A percentile compares a stretch with the other conserved stretches of the same genome.
These are phyloP conservation scores for Drosophila fungiperda DNA, from an alignment of 2,888 invertebrate genomes.

Conservation along the genomic window DNA sequence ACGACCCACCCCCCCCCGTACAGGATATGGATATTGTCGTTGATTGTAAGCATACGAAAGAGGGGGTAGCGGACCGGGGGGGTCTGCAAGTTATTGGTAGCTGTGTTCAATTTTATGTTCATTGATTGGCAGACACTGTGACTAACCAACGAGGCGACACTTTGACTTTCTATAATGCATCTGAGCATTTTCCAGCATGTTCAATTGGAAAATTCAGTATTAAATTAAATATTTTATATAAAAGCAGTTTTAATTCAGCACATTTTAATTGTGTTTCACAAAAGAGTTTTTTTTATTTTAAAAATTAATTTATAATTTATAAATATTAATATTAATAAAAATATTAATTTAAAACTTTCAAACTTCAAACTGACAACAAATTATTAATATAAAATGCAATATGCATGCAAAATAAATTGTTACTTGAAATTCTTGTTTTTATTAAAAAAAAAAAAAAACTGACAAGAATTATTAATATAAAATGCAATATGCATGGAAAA, in stretches of 20 bases:
- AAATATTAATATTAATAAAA: no score
- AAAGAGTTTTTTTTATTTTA: no score
- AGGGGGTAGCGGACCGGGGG: neutral
- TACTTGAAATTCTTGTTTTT: no score
- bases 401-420: no score
- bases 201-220: neutral
- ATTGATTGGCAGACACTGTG: slow-evolving; percentile 66
- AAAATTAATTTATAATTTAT: no score
- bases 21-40: slow-evolving; percentile 50
- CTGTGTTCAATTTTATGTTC: slow-evolving; percentile 70
- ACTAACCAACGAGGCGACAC: slow-evolving; percentile 40
- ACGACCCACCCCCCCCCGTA: neutral
- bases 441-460: no score
- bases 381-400: no score
- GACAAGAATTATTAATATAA: no score
- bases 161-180: slow-evolving; percentile 40
- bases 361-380: no score
- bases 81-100: slow-evolving; percentile 9
- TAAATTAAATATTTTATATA: no score
- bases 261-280: neutral
- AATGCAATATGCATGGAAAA: no score
- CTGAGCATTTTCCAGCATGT: neutral
- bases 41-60: slow-evolving; percentile 37
- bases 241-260: neutral
- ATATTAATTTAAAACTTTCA: no score